These are phyloP conservation scores for Nymphalis urticae DNA, from an alignment of 2,888 invertebrate genomes.

Conservation along the genomic window DNA sequence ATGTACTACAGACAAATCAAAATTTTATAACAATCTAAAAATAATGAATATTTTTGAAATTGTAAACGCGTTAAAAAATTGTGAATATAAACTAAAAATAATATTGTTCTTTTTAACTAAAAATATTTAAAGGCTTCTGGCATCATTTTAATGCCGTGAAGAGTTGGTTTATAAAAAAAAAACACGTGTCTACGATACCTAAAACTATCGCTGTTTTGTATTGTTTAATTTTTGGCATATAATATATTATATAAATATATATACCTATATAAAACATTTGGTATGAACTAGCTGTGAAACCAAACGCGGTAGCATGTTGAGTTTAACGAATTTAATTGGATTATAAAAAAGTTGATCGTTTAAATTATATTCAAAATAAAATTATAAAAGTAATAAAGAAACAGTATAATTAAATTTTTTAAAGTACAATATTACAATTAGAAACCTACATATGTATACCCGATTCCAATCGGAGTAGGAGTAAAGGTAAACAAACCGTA, in stretches of 20 bases:
- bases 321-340: slow-evolving; percentile 41
- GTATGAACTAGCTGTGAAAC: slow-evolving; percentile 16
- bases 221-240: slow-evolving; percentile 48
- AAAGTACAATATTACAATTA: not conserved
- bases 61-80: not conserved
- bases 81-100: too few species aligned
- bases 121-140: not conserved
- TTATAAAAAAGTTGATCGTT: slow-evolving; percentile 34
- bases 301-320: slow-evolving; percentile 37
- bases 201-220: slow-evolving; percentile 44
- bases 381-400: not conserved
- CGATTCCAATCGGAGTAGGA: too few species aligned
- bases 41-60: too few species aligned
- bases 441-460: not conserved
- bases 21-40: not conserved
- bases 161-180: not conserved
- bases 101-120: not conserved
- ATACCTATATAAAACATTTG: slow-evolving; percentile 42
- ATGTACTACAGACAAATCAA: not conserved
- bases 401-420: not conserved
- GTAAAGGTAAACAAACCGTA: too few species aligned
- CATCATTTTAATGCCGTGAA: not conserved
- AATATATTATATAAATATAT: slow-evolving; percentile 45
- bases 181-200: slow-evolving; percentile 11
- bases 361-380: slow-evolving; percentile 26